Conservation (phyloP, 2,888 invertebrate genomes). For the Trimorus sp. region DNA sequence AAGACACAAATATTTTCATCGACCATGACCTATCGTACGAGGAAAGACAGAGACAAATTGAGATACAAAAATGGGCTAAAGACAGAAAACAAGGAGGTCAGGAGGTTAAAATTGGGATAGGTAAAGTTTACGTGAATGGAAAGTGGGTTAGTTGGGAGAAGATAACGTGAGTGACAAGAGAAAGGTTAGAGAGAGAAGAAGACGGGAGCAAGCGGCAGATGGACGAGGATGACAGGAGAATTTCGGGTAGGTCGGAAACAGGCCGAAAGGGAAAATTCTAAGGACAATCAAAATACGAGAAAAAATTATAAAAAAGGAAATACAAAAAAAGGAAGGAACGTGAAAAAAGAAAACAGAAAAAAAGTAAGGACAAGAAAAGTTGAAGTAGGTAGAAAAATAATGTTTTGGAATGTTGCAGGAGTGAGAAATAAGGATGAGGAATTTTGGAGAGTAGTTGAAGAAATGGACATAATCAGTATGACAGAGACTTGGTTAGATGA, state of each 20-base stretch:
- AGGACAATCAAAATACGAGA: no score
- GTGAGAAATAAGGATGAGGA: constrained; percentile 9
- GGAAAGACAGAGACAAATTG: constrained; percentile 3
- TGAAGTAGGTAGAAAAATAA: neutral
- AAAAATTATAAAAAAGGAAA: no score
- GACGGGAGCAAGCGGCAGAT: no score
- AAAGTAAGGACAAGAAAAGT: neutral
- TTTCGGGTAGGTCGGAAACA: neutral
- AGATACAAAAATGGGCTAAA: constrained; percentile 23
- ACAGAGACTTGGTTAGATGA: no score
- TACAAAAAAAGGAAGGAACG: no score
- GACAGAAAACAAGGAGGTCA: constrained; percentile 4
- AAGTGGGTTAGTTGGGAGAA: neutral
- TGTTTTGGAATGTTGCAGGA: no score
- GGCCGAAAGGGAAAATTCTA: neutral
- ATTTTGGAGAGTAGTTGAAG: constrained; percentile 12
- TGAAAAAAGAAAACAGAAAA: neutral
- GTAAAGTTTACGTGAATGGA: constrained; percentile 11
- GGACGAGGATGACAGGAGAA: neutral
- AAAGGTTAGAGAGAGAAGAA: constrained; percentile 2
- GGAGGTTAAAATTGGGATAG: neutral
- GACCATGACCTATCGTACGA: constrained; percentile 6
- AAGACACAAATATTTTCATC: neutral
- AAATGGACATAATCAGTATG: neutral
- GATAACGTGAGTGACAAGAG: neutral